Percentiles rank a stretch among this genome's conserved stretches.
Evolutionary conservation across 1,140 invertebrate genomes (phyloP).

Genomic region (Ptiloglossa arizonensis): DNA sequence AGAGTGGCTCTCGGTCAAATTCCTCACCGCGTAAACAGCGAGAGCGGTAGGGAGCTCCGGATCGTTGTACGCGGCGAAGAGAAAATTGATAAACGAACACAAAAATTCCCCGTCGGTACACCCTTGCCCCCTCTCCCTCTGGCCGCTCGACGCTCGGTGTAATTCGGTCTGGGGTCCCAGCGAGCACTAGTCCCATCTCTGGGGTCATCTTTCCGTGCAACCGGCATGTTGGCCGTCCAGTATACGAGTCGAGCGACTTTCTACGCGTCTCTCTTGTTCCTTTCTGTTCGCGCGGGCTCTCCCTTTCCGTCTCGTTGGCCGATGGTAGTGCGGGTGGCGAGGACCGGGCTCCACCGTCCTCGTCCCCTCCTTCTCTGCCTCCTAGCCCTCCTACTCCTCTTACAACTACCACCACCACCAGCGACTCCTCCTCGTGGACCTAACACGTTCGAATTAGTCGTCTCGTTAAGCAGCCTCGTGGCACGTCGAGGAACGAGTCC

Average conservation of each 20-base stretch:
- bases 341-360: conserved; percentile 53
- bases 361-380: conserved; percentile 32
- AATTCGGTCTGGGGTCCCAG: conserved; percentile 70
- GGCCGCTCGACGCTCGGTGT: neutral
- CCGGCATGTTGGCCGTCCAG: conserved; percentile 50
- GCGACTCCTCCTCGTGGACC: conserved; percentile 61
- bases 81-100: too few species aligned
- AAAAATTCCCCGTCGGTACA: too few species aligned
- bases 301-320: conserved; percentile 45
- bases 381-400: conserved; percentile 49
- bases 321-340: conserved; percentile 68
- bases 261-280: conserved; percentile 27
- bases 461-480: conserved; percentile 74
- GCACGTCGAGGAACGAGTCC: conserved; percentile 48
- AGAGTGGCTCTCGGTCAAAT: too few species aligned
- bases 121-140: too few species aligned
- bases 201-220: conserved; percentile 76
- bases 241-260: conserved; percentile 58
- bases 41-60: too few species aligned
- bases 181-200: conserved; percentile 70
- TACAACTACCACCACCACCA: conserved; percentile 41
- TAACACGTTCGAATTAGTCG: conserved; percentile 78
- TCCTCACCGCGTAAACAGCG: too few species aligned
- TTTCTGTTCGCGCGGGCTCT: conserved; percentile 1
- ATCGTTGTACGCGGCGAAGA: too few species aligned